Conservation (phyloP, 2,888 invertebrate species). For the Lagria hirta region DNA sequence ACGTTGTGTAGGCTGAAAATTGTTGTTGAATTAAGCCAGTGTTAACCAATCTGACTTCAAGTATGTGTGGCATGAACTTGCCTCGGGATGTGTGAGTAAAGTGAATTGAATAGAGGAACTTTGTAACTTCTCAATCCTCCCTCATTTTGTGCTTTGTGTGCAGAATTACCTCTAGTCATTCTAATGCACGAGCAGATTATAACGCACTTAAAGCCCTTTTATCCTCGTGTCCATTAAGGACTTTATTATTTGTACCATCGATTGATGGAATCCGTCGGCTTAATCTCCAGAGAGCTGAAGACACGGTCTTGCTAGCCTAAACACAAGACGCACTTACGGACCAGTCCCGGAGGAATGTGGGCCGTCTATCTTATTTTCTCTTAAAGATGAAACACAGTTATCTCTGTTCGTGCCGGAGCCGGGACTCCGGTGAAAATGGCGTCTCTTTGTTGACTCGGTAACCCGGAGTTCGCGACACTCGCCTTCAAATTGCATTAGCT, state of each 20-base stretch:
- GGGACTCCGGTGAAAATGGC: constrained; percentile 50
- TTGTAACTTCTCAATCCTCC: constrained; percentile 37
- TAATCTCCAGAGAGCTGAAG: constrained; percentile 28
- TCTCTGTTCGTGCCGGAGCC: constrained; percentile 24
- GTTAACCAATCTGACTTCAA: too few relatives aligned
- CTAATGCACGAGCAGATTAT: constrained; percentile 52
- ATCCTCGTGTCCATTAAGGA: constrained; percentile 48
- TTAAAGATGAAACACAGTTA: neutral
- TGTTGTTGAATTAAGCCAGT: too few relatives aligned
- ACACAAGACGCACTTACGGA: constrained; percentile 32
- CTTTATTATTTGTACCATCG: too few relatives aligned
- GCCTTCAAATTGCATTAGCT: constrained; percentile 58
- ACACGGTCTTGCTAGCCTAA: constrained; percentile 27
- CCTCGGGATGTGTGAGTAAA: constrained; percentile 29
- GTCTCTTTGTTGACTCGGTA: constrained; percentile 54
- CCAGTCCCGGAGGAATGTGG: constrained; percentile 30
- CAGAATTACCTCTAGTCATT: constrained; percentile 38
- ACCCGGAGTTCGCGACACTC: constrained; percentile 53
- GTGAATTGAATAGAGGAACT: constrained; percentile 29
- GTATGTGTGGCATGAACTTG: constrained; percentile 32
- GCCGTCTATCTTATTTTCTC: constrained; percentile 19
- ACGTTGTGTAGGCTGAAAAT: too few relatives aligned
- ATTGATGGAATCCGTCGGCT: constrained; percentile 2
- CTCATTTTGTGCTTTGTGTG: constrained; percentile 31
- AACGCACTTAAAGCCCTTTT: constrained; percentile 53